Evolutionary conservation across 2,113 vertebrate genomes (phyloP).

Genomic region (Camelus dromedarius): DNA sequence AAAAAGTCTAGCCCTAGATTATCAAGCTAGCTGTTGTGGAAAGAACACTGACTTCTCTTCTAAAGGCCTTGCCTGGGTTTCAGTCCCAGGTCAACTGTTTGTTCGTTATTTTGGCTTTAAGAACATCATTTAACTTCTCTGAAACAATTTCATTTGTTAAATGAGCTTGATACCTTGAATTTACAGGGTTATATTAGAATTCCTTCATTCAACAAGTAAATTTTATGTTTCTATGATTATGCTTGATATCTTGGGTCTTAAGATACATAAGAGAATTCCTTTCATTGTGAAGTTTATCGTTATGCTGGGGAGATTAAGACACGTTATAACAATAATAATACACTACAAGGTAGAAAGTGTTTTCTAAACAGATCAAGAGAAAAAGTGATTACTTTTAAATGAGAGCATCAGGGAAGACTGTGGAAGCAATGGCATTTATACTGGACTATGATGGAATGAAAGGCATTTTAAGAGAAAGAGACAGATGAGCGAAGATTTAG

Average conservation of each 20-base stretch:
- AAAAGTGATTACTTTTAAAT: constrained; percentile 51
- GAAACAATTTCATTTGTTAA: constrained; percentile 50
- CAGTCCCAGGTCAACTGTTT: background rate
- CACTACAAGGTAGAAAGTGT: background rate
- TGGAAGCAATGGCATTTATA: background rate
- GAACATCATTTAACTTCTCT: background rate
- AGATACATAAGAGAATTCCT: constrained; percentile 11
- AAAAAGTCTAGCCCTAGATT: background rate
- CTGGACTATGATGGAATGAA: constrained; percentile 48
- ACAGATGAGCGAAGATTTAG: constrained; percentile 24
- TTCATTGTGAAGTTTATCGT: background rate
- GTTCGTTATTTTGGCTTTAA: constrained; percentile 30
- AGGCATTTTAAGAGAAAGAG: constrained; percentile 19
- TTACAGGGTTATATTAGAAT: constrained; percentile 42
- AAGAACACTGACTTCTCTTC: constrained; percentile 7
- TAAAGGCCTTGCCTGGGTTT: background rate
- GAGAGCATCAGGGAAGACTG: background rate
- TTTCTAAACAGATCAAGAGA: constrained; percentile 55
- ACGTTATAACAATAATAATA: constrained; percentile 40
- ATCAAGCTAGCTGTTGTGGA: background rate
- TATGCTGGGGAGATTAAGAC: background rate
- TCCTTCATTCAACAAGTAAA: constrained; percentile 39
- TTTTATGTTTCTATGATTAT: constrained; percentile 9
- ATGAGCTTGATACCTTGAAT: background rate
- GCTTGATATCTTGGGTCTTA: background rate